Evolutionary conservation across 2,797 vertebrate genomes (phyloP), one percentile per base, ranked within the genome.

Genomic region (Hylomyscus alleni): DNA sequence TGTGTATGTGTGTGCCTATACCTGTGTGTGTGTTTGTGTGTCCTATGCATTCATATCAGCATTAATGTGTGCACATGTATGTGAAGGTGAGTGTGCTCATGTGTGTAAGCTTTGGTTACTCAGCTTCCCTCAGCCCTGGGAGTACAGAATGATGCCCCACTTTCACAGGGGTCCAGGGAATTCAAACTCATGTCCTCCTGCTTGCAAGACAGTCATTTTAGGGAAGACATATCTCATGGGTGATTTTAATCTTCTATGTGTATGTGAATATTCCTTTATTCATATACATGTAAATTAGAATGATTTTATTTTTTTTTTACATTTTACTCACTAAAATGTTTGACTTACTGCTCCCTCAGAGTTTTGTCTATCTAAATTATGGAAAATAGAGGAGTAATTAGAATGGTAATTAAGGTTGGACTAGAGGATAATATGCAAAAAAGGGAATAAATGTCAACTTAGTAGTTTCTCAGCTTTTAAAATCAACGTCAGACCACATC

Each of bases 311-410:
- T 72, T 56, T 67, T 86, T 1, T 65, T 34, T 67, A 65, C 37
- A 91, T 87, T 87, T 67, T 75, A 87, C 75, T 87, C 67, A 95
- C 65, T 85, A 77, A 82, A 17, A 19, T 95, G 62, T 92, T 65
- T 77, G 2, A 67, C 78, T 93, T 26, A 69, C 5, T 52, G 5
- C 0, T 54, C 73, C 5, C 19, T 84, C 15, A 34, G 58, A 82
- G 9, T 89, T 86, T 47, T 6, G 40, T 56, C 54, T 75, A 82
- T 15, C 58, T 85, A 93, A 78, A 19, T 17, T 77, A 81, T 52
- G 8, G 31, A 14, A 60, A 77, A 31, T 60, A 86, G 58, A 90
- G 20, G 26, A 89, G 83, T 91, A 62, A 93, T 62, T 67, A 78
- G 9, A 91, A 29, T 31, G 37, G 1, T 81, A 90, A 78, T 91